Evolutionary conservation across 2,113 vertebrate genomes (phyloP).

Genomic region (Tricholaema leucomelas): DNA sequence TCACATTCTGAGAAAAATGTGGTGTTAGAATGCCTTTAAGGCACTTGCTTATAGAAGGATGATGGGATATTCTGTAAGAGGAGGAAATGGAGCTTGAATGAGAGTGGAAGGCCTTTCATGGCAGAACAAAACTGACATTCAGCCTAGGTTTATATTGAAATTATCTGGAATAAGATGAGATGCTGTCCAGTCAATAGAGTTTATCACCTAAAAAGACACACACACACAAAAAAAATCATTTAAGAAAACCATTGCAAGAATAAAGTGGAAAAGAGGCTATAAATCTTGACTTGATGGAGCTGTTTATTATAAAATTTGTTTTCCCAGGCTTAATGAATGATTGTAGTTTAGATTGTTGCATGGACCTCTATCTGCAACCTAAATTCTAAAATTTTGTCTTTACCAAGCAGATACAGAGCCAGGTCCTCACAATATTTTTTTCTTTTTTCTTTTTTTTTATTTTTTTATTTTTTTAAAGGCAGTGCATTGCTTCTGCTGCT

Average conservation of each 20-base stretch:
- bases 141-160: conserved; percentile 12
- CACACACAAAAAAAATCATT: not conserved
- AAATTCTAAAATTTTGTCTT: not conserved
- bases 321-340: not conserved
- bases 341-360: not conserved
- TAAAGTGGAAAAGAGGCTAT: not conserved
- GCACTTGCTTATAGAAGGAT: not conserved
- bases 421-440: rapidly evolving
- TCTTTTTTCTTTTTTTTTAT: not conserved
- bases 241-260: not conserved
- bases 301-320: not conserved
- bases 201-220: not conserved
- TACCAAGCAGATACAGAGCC: not conserved
- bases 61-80: not conserved
- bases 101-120: conserved; percentile 6
- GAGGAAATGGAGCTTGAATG: not conserved
- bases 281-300: not conserved
- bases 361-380: not conserved
- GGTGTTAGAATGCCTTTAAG: not conserved
- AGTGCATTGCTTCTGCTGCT: not conserved
- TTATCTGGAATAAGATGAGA: conserved; percentile 34
- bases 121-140: not conserved
- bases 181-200: conserved; percentile 14
- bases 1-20: too few species aligned
- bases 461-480: not conserved